Percentiles rank a stretch among this genome's conserved stretches.
These are phyloP conservation scores for Telmatochromis sp. DNA, from an alignment of 2,113 vertebrate species.

Conservation along the genomic window DNA sequence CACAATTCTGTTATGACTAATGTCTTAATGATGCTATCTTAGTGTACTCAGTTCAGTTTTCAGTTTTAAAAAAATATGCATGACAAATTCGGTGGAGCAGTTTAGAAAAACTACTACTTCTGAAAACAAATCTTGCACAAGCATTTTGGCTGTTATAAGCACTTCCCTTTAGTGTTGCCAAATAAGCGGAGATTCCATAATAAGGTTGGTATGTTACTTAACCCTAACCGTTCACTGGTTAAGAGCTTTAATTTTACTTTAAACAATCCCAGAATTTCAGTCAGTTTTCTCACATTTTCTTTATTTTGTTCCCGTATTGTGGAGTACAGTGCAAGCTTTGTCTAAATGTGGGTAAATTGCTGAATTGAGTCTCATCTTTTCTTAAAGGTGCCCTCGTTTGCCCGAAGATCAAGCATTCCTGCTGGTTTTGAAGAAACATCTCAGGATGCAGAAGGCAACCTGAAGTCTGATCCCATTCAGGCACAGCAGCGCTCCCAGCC, in stretches of 20 bases:
- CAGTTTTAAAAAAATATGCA: neutral
- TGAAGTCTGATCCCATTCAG: constrained; percentile 76
- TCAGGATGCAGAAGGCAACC: constrained; percentile 67
- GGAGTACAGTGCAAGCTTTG: neutral
- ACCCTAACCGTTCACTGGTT: neutral
- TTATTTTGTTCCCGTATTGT: neutral
- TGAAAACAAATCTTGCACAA: neutral
- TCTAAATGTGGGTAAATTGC: neutral
- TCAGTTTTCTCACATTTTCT: neutral
- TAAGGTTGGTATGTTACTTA: neutral
- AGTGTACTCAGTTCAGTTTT: neutral
- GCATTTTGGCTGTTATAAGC: neutral
- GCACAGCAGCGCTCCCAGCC: constrained; percentile 81
- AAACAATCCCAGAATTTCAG: neutral
- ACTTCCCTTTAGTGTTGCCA: neutral
- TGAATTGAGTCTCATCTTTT: neutral
- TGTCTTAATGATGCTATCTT: neutral
- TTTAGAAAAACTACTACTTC: neutral
- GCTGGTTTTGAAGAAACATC: constrained; percentile 82
- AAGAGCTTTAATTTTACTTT: neutral
- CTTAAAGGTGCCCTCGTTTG: constrained; percentile 88
- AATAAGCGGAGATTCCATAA: neutral
- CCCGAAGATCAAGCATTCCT: constrained; percentile 87
- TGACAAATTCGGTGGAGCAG: neutral
- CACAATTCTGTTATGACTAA: neutral